Evolutionary conservation across 2,797 vertebrate genomes (phyloP), one percentile per base, ranked within the genome.

Genomic region (Notolabrus celidotus): DNA sequence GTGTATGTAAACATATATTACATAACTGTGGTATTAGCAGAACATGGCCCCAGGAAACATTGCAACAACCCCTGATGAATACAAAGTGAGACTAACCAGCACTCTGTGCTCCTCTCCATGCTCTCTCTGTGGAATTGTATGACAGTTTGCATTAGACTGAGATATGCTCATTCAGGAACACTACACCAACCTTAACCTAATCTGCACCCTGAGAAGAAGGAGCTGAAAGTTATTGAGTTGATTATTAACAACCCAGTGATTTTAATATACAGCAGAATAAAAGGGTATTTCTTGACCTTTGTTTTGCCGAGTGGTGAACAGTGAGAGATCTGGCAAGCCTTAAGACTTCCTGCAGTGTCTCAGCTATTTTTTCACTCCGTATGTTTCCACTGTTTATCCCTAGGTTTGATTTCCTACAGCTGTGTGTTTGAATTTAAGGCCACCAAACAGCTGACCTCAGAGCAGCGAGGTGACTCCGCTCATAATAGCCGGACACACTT

Each of bases 11-110:
- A 4, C 33, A 19, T 29, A 10, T 36, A 16, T 91, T 87, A 86
- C 59, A 14, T 82, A 87, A 87, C 77, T 33, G 20, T 87, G 62
- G 50, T 75, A 82, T 86, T 79, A 78, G 43, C 53, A 71, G 79
- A 78, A 63, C 54, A 65, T 68, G 23, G 65, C 71, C 66, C 45
- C 20, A 45, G 71, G 69, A 67, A 61, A 67, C 52, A 22, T 14
- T 56, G 41, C 71, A 66, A 50, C 52, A 63, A 52, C 67, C 64
- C 52, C 5, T 69, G 71, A 60, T 67, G 38, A 69, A 72, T 70
- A 55, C 50, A 70, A 71, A 46, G 17, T 79, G 73, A 84, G 51
- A 56, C 47, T 34, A 67, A 65, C 9, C 68, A 71, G 72, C 69
- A 56, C 67, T 57, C 19, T 51, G 47, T 55, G 62, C 41, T 51